Conservation (phyloP, 2,888 invertebrate species). For the Nomada fabriciana region DNA sequence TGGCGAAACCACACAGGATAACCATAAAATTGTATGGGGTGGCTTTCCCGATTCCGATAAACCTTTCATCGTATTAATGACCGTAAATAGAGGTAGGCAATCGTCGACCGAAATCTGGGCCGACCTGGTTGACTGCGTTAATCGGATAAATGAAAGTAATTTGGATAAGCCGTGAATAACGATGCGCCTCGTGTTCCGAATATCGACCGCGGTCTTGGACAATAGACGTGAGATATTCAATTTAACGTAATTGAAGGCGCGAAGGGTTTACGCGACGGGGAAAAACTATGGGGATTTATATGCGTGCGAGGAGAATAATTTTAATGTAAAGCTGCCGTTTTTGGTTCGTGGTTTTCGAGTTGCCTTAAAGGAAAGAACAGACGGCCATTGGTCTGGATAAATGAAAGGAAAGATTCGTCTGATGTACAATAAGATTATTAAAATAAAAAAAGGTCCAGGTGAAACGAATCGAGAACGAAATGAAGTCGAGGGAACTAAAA, state of each 20-base stretch:
- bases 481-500: not conserved
- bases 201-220: not conserved
- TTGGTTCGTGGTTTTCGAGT: too few species aligned
- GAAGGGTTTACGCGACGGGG: not conserved
- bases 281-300: too few species aligned
- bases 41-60: conserved; percentile 50
- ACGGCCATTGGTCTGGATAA: not conserved
- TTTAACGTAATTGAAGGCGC: not conserved
- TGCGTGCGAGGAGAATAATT: not conserved
- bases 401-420: not conserved
- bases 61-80: conserved; percentile 41
- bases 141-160: conserved; percentile 47
- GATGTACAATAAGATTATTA: not conserved
- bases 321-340: not conserved
- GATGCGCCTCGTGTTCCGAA: conserved; percentile 7
- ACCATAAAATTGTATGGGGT: conserved; percentile 6
- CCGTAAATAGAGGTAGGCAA: conserved; percentile 46
- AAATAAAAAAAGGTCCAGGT: too few species aligned
- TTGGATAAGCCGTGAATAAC: conserved; percentile 31
- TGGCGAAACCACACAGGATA: conserved; percentile 19
- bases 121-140: conserved; percentile 5
- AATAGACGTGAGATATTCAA: not conserved
- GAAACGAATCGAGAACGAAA: not conserved
- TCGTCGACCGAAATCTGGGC: conserved; percentile 15
- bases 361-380: too few species aligned